These are phyloP conservation scores for Iguana delicatissima DNA, from an alignment of 2,797 vertebrate genomes.

Conservation along the genomic window DNA sequence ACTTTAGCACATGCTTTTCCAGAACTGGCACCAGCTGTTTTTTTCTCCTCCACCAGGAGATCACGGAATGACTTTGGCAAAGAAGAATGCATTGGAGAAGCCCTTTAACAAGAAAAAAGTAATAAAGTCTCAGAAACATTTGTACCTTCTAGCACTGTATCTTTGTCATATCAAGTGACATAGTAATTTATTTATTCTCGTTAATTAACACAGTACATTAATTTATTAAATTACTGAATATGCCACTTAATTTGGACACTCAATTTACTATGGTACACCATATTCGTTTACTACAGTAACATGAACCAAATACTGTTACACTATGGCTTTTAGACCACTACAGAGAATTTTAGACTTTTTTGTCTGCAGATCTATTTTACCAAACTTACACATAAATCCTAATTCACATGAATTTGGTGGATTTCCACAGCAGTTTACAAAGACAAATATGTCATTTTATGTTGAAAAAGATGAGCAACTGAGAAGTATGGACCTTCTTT, in stretches of 20 bases:
- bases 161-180: too few relatives aligned
- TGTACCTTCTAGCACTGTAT: not conserved
- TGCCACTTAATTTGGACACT: too few relatives aligned
- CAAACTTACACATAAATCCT: not conserved
- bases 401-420: not conserved
- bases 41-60: conserved; percentile 89
- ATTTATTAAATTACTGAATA: too few relatives aligned
- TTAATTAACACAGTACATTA: too few relatives aligned
- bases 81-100: conserved; percentile 78
- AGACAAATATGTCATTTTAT: not conserved
- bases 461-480: not conserved
- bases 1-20: conserved; percentile 87
- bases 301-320: not conserved
- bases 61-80: conserved; percentile 89
- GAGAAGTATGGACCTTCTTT: too few relatives aligned
- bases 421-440: not conserved
- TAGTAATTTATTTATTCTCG: too few relatives aligned
- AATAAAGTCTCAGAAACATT: not conserved
- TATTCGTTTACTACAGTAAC: not conserved
- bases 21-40: conserved; percentile 68
- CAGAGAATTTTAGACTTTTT: not conserved
- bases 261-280: not conserved
- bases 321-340: not conserved
- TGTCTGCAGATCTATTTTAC: not conserved
- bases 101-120: conserved; percentile 78